Percentiles rank a stretch among this genome's conserved stretches.
phyloP scores from a whole-genome alignment of 2,113 vertebrate species.

The Ellobius talpinus region DNA sequence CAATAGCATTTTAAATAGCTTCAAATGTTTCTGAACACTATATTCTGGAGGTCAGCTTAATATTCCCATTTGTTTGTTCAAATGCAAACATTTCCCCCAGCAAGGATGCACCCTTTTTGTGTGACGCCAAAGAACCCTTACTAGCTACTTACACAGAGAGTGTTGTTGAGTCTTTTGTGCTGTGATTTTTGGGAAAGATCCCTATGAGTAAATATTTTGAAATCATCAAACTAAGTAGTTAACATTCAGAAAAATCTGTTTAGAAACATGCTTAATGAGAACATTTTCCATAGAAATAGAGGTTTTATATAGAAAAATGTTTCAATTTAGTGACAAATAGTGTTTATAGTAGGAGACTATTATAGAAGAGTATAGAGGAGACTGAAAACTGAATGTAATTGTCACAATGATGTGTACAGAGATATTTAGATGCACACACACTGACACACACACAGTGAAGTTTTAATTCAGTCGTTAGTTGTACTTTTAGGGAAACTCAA shows the following conservation, averaged over 20 bases:
- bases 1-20: slow-evolving; percentile 1
- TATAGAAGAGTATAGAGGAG: not conserved
- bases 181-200: slow-evolving; percentile 46
- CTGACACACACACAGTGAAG: not conserved
- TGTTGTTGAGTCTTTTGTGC: slow-evolving; percentile 38
- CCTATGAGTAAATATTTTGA: slow-evolving; percentile 68
- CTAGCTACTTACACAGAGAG: not conserved
- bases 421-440: not conserved
- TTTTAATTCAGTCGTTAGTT: not conserved
- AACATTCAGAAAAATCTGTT: slow-evolving; percentile 51
- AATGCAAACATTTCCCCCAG: not conserved
- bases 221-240: slow-evolving; percentile 23
- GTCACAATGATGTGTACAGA: not conserved
- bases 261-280: slow-evolving; percentile 42
- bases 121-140: slow-evolving; percentile 25
- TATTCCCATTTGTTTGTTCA: not conserved
- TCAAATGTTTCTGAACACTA: not conserved
- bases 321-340: not conserved
- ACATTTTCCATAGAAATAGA: slow-evolving; percentile 38
- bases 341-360: not conserved
- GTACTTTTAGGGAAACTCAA: not conserved
- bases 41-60: not conserved
- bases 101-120: not conserved
- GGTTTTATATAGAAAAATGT: not conserved
- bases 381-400: not conserved